Percentiles rank a stretch among this genome's conserved stretches.
phyloP scores from a whole-genome alignment of 2,113 vertebrate genomes.

The Tapirus terrestris region DNA sequence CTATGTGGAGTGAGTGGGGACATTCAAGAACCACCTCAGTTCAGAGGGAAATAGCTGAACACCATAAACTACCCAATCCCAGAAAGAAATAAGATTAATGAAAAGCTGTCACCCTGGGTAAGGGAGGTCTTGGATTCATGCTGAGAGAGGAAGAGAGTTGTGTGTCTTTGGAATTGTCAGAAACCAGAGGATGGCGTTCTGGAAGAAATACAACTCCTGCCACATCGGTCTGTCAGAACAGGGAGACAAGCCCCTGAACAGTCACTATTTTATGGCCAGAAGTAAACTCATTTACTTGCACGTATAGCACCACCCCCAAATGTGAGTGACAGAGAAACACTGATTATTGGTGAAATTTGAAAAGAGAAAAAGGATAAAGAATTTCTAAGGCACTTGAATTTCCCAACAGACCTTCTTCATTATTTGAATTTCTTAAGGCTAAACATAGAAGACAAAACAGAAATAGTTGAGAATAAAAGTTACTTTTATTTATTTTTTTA shows the following conservation, averaged over 20 bases:
- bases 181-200: not conserved
- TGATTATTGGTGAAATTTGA: not conserved
- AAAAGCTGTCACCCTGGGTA: not conserved
- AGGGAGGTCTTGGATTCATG: not conserved
- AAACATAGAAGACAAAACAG: not conserved
- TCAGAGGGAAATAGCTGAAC: constrained; percentile 72
- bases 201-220: not conserved
- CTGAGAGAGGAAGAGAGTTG: not conserved
- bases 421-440: constrained; percentile 37
- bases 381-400: constrained; percentile 20
- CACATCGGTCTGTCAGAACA: not conserved
- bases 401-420: not conserved
- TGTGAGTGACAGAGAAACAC: not conserved
- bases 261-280: not conserved
- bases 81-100: constrained; percentile 51
- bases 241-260: not conserved
- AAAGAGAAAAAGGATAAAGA: not conserved
- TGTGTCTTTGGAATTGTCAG: not conserved
- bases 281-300: not conserved
- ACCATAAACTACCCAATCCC: constrained; percentile 60
- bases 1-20: constrained; percentile 37
- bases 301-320: not conserved
- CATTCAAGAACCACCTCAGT: constrained; percentile 69
- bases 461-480: not conserved
- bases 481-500: too few relatives aligned